Evolutionary conservation across 2,888 invertebrate genomes (phyloP).

Genomic region (Sarcophaga carnaria): DNA sequence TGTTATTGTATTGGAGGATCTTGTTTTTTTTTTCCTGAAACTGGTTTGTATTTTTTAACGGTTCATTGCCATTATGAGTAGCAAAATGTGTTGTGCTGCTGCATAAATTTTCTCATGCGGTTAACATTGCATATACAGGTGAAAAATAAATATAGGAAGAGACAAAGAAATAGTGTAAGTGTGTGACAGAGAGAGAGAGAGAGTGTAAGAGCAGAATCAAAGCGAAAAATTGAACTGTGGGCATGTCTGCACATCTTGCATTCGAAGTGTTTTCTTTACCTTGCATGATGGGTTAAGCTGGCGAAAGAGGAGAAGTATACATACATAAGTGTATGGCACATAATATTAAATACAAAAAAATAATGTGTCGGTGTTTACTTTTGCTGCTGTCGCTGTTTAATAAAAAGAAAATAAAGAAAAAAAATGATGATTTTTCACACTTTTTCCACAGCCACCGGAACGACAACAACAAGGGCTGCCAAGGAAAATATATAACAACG

Average conservation of each 20-base stretch:
- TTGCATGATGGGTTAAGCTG: conserved; percentile 22
- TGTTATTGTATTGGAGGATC: not conserved
- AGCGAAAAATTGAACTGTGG: conserved; percentile 10
- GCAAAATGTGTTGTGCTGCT: conserved; percentile 65
- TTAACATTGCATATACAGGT: conserved; percentile 34
- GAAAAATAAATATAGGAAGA: not conserved
- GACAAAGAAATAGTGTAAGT: not conserved
- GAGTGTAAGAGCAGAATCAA: not conserved
- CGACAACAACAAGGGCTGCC: not conserved
- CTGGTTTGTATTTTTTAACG: conserved; percentile 67
- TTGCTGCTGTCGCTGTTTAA: conserved; percentile 19
- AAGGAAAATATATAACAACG: conserved; percentile 46
- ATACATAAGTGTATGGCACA: not conserved
- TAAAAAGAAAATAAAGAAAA: conserved; percentile 29
- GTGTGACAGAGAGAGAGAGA: not conserved
- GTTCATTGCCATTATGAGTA: conserved; percentile 70
- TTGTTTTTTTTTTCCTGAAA: conserved; percentile 47
- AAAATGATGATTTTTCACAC: conserved; percentile 13
- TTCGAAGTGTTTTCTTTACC: conserved; percentile 48
- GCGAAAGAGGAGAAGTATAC: not conserved
- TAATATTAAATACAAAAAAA: not conserved
- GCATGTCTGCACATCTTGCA: conserved; percentile 12
- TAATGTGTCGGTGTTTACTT: conserved; percentile 27
- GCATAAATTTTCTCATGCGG: conserved; percentile 68
- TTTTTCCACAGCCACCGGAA: not conserved